A percentile compares a stretch with the other conserved stretches of the same genome.
These are phyloP conservation scores for Aphis gossypii DNA, from an alignment of 1,140 invertebrate genomes.

Conservation along the genomic window DNA sequence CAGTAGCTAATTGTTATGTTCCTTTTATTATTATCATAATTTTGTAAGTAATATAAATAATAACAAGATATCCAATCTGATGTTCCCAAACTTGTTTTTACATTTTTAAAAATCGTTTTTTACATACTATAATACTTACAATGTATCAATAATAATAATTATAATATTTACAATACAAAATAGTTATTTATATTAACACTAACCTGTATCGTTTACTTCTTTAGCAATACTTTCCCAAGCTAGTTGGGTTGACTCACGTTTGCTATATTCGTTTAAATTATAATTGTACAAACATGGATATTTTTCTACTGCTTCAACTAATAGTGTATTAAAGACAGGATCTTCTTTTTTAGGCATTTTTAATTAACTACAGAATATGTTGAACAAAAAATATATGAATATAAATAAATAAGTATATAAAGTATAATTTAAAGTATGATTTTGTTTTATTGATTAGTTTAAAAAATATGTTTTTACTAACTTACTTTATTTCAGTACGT, in stretches of 20 bases:
- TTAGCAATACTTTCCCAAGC: slow-evolving; percentile 6
- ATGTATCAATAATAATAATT: too few relatives aligned
- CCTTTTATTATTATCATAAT: too few relatives aligned
- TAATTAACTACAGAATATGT: slow-evolving; percentile 1
- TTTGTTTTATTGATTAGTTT: slow-evolving; percentile 15
- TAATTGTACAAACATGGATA: slow-evolving; percentile 6
- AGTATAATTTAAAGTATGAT: background rate
- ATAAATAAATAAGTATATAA: background rate
- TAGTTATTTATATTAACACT: too few relatives aligned
- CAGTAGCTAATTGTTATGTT: too few relatives aligned
- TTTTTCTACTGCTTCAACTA: slow-evolving; percentile 7
- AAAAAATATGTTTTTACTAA: background rate
- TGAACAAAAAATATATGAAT: slow-evolving; percentile 4
- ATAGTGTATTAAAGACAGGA: slow-evolving; percentile 4
- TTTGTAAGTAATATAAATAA: too few relatives aligned
- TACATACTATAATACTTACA: too few relatives aligned
- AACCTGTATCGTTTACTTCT: too few relatives aligned
- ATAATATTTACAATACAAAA: too few relatives aligned
- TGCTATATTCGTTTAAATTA: slow-evolving; percentile 5
- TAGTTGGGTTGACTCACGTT: slow-evolving; percentile 2
- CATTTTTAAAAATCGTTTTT: too few relatives aligned
- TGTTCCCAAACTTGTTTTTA: too few relatives aligned
- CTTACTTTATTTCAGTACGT: slow-evolving; percentile 15
- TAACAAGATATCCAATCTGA: too few relatives aligned
- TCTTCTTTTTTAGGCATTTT: background rate